Base-by-base conservation (phyloP, 2,113 vertebrate species). In the Rhegmatorhina hoffmannsi region DNA sequence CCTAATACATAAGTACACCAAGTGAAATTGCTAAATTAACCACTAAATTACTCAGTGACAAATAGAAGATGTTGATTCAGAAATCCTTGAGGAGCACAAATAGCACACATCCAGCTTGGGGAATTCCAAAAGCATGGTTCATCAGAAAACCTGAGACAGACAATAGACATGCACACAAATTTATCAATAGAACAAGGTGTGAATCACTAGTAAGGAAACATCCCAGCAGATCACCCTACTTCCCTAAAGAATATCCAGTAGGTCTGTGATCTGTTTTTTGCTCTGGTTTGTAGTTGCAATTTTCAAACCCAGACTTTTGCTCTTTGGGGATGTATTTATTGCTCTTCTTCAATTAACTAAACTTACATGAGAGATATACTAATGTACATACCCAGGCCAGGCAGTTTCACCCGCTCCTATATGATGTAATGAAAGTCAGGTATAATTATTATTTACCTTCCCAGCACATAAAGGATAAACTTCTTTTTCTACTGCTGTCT, bases 81-180 rank as follows among this genome's bases (percentile, higher is more conserved):
- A 74, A 90, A 49, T 64, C 15, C 40, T 28, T 26, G 52, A 76
- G 31, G 58, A 76, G 13, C 11, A 49, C 19, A 16, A 44, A 55
- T 1, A 0, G 38, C 10, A 3, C 14, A 13, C 5, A 24, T 58
- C 50, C 59, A 85, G 29, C 26, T 68, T 1, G 0, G 50, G 46
- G 46, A 60, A 47, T 55, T 59, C 59, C 52, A 5, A 67, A 79
- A 62, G 0, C 6, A 29, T 2, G 5, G 40, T 58, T 59, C 29
- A n/a, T 53, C 1, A 0, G 44, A 31, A 74, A 79, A 80, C 53
- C 7, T 17, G 26, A 23, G 44, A 29, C 14, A 44, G 43, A 38
- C 5, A 38, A 5, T 5, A 79, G 34, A 52, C 28, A 28, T 6
- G 11, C 33, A 26, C 19, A 12, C 20, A 40, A 21, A 53, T 50